phyloP scores from a whole-genome alignment of 1,140 invertebrate species.

The Euschistus heros region DNA sequence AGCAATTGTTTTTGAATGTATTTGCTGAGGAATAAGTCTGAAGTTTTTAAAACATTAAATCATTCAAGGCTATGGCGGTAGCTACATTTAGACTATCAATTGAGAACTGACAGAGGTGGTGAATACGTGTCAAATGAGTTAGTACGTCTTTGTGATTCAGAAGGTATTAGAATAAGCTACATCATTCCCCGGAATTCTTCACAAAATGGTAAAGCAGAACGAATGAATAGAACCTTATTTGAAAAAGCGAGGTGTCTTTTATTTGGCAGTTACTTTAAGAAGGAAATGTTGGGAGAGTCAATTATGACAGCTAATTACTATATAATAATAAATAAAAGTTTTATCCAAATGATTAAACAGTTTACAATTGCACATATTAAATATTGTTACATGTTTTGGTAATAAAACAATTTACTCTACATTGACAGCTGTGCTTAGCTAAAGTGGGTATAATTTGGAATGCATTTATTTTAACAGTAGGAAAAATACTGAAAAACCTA shows the following conservation, averaged over 20 bases:
- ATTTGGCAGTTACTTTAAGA: not conserved
- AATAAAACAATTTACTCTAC: too few relatives aligned
- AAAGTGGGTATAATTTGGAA: too few relatives aligned
- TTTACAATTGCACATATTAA: too few relatives aligned
- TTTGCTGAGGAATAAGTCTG: not conserved
- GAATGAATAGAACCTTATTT: constrained; percentile 3
- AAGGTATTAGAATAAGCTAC: not conserved
- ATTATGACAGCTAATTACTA: not conserved
- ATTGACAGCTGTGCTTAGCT: too few relatives aligned
- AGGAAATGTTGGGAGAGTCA: not conserved
- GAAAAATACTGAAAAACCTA: too few relatives aligned
- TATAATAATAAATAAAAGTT: too few relatives aligned
- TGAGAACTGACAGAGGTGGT: not conserved
- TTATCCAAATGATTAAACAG: too few relatives aligned
- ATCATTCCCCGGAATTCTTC: not conserved
- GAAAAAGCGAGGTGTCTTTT: not conserved
- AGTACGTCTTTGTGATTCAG: not conserved
- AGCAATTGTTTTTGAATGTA: not conserved
- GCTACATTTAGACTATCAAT: too few relatives aligned
- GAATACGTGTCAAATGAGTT: not conserved
- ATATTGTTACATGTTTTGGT: too few relatives aligned
- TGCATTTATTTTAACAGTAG: too few relatives aligned
- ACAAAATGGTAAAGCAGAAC: too few relatives aligned
- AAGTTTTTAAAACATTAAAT: not conserved
- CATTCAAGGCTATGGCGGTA: not conserved